A percentile compares a stretch with the other conserved stretches of the same genome.
Evolutionary conservation across 2,113 vertebrate genomes (phyloP).

Genomic region (Raphicerus campestris): DNA sequence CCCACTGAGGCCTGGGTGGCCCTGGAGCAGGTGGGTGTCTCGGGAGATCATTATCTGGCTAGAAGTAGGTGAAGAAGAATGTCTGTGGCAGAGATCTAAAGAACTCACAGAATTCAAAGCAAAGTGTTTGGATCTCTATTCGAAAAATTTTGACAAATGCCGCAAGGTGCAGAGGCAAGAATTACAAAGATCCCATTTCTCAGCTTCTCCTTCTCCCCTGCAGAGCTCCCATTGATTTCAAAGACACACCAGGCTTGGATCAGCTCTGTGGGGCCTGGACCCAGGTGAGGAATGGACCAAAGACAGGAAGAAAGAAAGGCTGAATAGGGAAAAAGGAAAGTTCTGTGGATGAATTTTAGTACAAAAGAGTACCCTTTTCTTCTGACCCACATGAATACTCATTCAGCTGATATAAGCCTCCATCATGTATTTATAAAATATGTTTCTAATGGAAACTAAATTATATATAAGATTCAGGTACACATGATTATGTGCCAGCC

Average conservation of each 20-base stretch:
- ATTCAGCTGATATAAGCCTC: background rate
- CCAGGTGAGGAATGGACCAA: background rate
- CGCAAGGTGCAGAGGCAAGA: conserved; percentile 45
- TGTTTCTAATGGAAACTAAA: background rate
- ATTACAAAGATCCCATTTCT: conserved; percentile 55
- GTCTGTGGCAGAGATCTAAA: conserved; percentile 61
- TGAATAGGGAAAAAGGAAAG: background rate
- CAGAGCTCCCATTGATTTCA: conserved; percentile 54
- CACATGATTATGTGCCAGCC: background rate
- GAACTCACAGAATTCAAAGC: conserved; percentile 55
- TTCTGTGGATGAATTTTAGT: conserved; percentile 22
- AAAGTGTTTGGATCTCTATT: conserved; percentile 48
- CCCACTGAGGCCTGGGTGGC: conserved; percentile 15
- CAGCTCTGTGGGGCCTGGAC: conserved; percentile 4
- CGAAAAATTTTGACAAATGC: conserved; percentile 52
- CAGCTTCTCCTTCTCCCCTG: background rate
- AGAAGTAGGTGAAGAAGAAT: conserved; percentile 37
- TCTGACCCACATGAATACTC: background rate
- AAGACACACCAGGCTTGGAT: conserved; percentile 30
- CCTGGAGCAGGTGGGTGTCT: conserved; percentile 40
- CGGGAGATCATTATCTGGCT: conserved; percentile 55
- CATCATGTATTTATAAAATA: background rate
- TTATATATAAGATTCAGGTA: background rate
- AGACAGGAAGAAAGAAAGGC: conserved; percentile 1
- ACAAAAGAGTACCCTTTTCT: background rate